Evolutionary conservation across 2,888 invertebrate species (phyloP), one percentile per base, ranked within the genome.

Genomic region (Athalia cordata): DNA sequence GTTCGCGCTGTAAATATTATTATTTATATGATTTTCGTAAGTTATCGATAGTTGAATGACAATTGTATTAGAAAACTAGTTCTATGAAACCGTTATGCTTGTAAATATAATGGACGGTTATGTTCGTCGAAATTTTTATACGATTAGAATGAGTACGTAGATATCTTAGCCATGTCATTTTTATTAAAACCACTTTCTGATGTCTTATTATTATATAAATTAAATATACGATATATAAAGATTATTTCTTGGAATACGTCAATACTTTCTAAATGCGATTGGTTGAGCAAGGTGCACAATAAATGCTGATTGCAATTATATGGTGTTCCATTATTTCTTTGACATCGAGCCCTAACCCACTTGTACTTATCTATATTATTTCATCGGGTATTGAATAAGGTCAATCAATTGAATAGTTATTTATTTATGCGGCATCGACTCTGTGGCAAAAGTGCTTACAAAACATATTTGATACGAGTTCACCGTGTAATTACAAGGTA

Each of bases 111-210:
- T 47, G 45, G 9, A 8, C 29, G 43, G 45, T 65, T 43, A 45
- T 45, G 5, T n/a, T 65, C 43, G 1, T 7, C 65, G n/a, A 61
- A 13, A 59, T 47, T 72, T 47, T 57, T 72, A 45, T 4, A 7
- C 49, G 49, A 47, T 45, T 29, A 62, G 52, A 47, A 59, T 47
- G 47, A 59, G 62, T 75, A 50, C 64, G 45, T 75, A 62, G 43
- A 11, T 75, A 62, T 75, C 50, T 75, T 62, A 75, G 43, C 75
- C 75, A 75, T 64, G 75, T 64, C 75, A 64, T 75, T 62, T 67
- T 75, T 43, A 75, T 75, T 50, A 43, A 62, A 43, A 75, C 62
- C 75, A 75, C 75, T 50, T 49, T n/a, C 49, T 29, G 29, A 50
- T 62, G 8, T 75, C 29, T 75, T 62, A 52, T 75, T 59, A 75